phyloP scores from a whole-genome alignment of 2,113 vertebrate species.

The Gallinago jamesoni region DNA sequence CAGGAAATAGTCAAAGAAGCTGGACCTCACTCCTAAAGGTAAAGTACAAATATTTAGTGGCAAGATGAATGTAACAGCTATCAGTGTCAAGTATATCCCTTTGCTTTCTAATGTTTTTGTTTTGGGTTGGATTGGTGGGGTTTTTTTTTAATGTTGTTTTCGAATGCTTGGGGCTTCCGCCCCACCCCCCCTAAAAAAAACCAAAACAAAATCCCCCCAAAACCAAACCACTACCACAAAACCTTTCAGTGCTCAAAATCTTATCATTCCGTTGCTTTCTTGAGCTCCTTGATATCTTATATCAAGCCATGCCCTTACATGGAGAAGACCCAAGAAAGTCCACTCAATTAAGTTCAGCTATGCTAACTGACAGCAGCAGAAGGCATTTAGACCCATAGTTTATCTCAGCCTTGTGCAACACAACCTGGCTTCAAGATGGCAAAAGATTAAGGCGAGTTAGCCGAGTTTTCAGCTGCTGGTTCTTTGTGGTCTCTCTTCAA shows the following conservation, averaged over 20 bases:
- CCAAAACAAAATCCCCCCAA: no score
- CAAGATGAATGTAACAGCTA: neutral
- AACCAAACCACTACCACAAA: neutral
- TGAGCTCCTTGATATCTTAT: neutral
- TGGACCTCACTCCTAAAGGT: neutral
- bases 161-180: neutral
- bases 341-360: neutral
- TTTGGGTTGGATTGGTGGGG: neutral
- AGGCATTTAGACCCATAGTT: neutral
- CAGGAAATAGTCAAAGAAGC: neutral
- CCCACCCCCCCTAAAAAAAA: neutral
- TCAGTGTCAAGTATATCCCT: neutral
- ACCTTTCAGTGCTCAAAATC: neutral
- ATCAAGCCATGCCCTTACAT: neutral
- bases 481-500: conserved; percentile 40
- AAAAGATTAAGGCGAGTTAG: conserved; percentile 24
- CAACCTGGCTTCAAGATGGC: conserved; percentile 9
- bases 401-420: neutral
- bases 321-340: neutral
- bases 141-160: neutral
- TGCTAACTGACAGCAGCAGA: conserved; percentile 7
- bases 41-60: conserved; percentile 10
- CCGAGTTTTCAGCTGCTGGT: neutral
- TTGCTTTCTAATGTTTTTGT: neutral
- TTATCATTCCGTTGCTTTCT: neutral